Conservation (phyloP, 2,888 invertebrate species). For the Eupithecia insigniata region DNA sequence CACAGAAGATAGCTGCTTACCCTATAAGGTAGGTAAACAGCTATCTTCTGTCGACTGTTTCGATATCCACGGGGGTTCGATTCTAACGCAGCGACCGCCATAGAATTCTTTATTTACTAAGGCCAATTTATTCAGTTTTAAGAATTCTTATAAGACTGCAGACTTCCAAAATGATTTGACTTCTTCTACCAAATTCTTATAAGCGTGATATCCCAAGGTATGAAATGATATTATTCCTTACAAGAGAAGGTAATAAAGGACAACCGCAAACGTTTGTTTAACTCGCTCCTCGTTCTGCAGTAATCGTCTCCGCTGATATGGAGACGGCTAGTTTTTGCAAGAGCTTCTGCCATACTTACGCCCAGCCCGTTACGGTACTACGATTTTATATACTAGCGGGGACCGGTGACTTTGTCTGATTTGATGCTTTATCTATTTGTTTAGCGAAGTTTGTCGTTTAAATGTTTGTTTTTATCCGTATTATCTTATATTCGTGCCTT, state of each 20-base stretch:
- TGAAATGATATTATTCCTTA: constrained; percentile 22
- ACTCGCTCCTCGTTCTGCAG: constrained; percentile 34
- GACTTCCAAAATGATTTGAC: background rate
- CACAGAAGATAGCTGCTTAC: background rate
- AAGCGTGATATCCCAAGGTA: background rate
- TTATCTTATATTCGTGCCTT: background rate
- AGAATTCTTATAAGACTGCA: background rate
- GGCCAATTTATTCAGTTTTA: background rate
- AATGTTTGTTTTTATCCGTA: background rate
- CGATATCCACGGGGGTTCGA: background rate
- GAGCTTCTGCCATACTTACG: constrained; percentile 43
- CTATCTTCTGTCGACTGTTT: background rate
- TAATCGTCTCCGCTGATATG: constrained; percentile 42
- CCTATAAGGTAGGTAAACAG: no score
- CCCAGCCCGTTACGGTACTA: constrained; percentile 40
- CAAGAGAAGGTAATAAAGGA: constrained; percentile 23
- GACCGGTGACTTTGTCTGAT: constrained; percentile 18
- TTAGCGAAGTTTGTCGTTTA: background rate
- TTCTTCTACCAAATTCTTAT: background rate
- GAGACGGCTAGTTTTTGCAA: constrained; percentile 42
- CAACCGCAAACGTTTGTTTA: constrained; percentile 33
- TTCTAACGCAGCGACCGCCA: background rate
- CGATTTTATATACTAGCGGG: constrained; percentile 34
- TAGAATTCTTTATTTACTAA: background rate
- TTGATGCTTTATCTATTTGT: constrained; percentile 6